These are phyloP conservation scores for Telenomus remus DNA, from an alignment of 1,140 invertebrate genomes.

Conservation along the genomic window DNA sequence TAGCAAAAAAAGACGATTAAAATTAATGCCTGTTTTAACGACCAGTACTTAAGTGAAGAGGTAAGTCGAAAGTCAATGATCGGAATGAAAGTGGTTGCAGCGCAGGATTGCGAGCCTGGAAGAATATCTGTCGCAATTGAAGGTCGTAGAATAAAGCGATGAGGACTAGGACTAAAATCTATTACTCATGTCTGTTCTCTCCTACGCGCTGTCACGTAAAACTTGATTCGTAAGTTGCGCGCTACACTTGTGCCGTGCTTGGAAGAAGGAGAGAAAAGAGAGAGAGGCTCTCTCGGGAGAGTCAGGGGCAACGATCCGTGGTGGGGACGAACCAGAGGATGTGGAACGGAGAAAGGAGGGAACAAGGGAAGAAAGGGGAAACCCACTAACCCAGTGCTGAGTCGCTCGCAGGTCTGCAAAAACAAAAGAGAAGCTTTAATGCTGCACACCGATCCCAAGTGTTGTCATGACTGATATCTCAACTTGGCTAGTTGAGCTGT, in stretches of 20 bases:
- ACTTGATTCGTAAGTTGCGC: conserved; percentile 52
- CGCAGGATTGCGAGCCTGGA: background rate
- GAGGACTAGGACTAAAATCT: conserved; percentile 38
- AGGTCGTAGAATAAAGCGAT: conserved; percentile 41
- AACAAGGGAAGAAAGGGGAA: conserved; percentile 64
- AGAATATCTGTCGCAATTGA: conserved; percentile 50
- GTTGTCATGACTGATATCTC: conserved; percentile 54
- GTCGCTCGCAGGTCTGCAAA: conserved; percentile 70
- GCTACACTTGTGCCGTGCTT: conserved; percentile 46
- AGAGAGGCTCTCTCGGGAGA: conserved; percentile 45
- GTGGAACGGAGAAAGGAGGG: conserved; percentile 59
- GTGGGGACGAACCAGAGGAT: conserved; percentile 58
- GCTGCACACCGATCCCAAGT: conserved; percentile 65
- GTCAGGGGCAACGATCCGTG: conserved; percentile 48
- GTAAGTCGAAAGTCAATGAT: conserved; percentile 25
- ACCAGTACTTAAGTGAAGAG: no score
- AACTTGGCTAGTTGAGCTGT: conserved; percentile 47
- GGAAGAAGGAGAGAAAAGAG: conserved; percentile 54
- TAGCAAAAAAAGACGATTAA: no score
- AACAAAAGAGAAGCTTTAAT: conserved; percentile 72
- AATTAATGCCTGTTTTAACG: no score
- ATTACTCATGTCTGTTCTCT: conserved; percentile 54
- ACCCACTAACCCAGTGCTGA: conserved; percentile 73
- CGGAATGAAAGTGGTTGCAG: conserved; percentile 14
- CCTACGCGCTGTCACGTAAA: conserved; percentile 52